These are phyloP conservation scores for Galeopsomyia nigrocyanea DNA, from an alignment of 2,888 invertebrate genomes.

Conservation along the genomic window DNA sequence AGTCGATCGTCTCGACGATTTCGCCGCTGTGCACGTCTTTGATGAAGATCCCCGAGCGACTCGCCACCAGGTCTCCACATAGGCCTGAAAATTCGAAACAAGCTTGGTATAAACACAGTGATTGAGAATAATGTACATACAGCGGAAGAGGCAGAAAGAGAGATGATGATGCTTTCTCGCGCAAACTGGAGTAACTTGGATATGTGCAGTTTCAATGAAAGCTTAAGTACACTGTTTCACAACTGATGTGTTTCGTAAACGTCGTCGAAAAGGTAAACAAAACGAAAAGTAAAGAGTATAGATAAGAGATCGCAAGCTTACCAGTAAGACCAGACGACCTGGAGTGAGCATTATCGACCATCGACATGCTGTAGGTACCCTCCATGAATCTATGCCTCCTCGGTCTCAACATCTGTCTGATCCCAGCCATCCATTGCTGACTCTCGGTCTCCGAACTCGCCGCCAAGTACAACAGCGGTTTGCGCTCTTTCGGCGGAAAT, in stretches of 20 bases:
- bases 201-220: constrained; percentile 13
- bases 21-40: constrained; percentile 71
- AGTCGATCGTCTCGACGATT: constrained; percentile 71
- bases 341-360: constrained; percentile 76
- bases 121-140: too few species aligned
- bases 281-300: too few species aligned
- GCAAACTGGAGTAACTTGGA: constrained; percentile 5
- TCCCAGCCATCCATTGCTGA: constrained; percentile 78
- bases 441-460: constrained; percentile 76
- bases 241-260: not conserved
- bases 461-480: constrained; percentile 77
- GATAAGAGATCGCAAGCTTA: constrained; percentile 43
- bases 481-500: constrained; percentile 73
- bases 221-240: not conserved
- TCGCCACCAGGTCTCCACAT: constrained; percentile 73
- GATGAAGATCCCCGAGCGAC: constrained; percentile 72
- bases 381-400: constrained; percentile 69
- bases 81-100: constrained; percentile 64
- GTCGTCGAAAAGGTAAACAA: too few species aligned
- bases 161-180: not conserved
- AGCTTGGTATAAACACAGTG: too few species aligned
- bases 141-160: too few species aligned
- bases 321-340: constrained; percentile 73
- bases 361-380: constrained; percentile 74
- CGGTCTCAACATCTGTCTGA: constrained; percentile 65